Evolutionary conservation across 2,888 invertebrate species (phyloP).

Genomic region (Folsomia manolachei): DNA sequence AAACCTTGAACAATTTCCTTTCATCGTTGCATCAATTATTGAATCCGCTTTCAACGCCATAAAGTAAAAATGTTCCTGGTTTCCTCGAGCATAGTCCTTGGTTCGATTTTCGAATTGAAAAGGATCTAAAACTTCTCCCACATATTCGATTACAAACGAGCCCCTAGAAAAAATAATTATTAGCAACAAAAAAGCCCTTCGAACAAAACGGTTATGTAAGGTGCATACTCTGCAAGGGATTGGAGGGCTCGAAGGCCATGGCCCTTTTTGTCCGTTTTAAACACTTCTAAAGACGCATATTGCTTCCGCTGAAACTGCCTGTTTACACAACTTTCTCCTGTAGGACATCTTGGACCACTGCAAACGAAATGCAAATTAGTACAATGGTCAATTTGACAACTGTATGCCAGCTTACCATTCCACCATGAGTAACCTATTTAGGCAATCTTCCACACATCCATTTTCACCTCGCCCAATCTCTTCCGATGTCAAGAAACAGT

Average conservation of each 20-base stretch:
- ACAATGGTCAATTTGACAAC: neutral
- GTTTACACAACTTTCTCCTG: slow-evolving; percentile 88
- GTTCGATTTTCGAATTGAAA: slow-evolving; percentile 85
- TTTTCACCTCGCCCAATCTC: slow-evolving; percentile 77
- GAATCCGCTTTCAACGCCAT: slow-evolving; percentile 93
- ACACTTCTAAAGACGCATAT: slow-evolving; percentile 75
- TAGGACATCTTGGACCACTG: slow-evolving; percentile 85
- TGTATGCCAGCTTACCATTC: slow-evolving; percentile 71
- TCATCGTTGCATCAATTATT: slow-evolving; percentile 92
- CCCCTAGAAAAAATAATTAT: slow-evolving; percentile 62
- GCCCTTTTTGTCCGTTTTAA: slow-evolving; percentile 85
- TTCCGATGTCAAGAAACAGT: slow-evolving; percentile 86
- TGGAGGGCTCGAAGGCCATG: slow-evolving; percentile 80
- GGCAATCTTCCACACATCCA: slow-evolving; percentile 93
- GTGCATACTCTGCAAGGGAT: slow-evolving; percentile 72
- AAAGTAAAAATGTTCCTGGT: slow-evolving; percentile 92
- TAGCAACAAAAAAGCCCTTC: no score
- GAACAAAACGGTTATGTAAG: no score
- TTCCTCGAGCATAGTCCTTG: slow-evolving; percentile 82
- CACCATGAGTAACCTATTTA: slow-evolving; percentile 95
- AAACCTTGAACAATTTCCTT: slow-evolving; percentile 94
- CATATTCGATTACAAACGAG: slow-evolving; percentile 95
- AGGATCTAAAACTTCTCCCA: slow-evolving; percentile 92
- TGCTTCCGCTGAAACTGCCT: slow-evolving; percentile 85
- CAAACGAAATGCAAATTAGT: no score